phyloP scores from a whole-genome alignment of 2,888 invertebrate genomes.

The Lottia gigantea region DNA sequence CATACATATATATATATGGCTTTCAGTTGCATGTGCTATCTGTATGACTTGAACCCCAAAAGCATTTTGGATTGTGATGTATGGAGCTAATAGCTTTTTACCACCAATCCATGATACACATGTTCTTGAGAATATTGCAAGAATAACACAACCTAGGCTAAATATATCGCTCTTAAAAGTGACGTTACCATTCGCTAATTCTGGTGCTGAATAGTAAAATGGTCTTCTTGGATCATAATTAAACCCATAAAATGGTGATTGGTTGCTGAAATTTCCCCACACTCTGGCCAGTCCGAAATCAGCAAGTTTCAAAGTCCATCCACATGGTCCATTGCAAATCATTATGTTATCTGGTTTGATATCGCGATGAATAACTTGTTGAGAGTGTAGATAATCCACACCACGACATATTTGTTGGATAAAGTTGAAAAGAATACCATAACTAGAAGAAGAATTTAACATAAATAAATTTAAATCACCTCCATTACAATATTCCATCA shows the following conservation, averaged over 20 bases:
- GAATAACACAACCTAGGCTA: background rate
- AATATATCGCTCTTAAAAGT: background rate
- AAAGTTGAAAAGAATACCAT: background rate
- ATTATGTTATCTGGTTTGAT: background rate
- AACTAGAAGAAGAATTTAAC: background rate
- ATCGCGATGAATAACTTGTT: background rate
- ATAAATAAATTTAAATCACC: background rate
- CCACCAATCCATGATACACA: background rate
- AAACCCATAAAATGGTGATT: background rate
- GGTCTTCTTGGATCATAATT: background rate
- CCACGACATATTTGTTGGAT: background rate
- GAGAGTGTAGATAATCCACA: background rate
- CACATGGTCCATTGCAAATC: background rate
- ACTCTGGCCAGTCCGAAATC: background rate
- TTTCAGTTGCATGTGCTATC: background rate
- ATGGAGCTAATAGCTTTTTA: background rate
- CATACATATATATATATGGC: too few species aligned
- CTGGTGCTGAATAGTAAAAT: background rate
- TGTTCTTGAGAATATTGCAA: background rate
- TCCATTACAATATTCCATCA: background rate
- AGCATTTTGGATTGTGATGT: too few species aligned
- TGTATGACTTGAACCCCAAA: too few species aligned
- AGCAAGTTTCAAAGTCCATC: background rate
- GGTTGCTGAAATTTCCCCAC: background rate
- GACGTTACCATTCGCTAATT: background rate